Evolutionary conservation across 1,140 invertebrate genomes (phyloP).

Genomic region (Tachypleus tridentatus): DNA sequence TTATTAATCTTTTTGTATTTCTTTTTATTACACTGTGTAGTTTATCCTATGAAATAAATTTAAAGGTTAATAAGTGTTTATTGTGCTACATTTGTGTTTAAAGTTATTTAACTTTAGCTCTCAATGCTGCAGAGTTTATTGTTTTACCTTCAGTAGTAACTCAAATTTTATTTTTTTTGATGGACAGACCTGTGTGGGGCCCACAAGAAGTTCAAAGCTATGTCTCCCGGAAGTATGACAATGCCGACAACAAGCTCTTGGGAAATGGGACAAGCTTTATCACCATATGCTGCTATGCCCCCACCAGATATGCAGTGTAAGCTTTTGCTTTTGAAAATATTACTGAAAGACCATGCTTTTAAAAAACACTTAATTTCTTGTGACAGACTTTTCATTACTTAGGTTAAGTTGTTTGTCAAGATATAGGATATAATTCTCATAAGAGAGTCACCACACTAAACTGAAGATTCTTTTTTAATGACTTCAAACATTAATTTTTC

Average conservation of each 20-base stretch:
- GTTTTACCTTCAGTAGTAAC: not conserved
- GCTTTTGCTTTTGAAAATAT: slow-evolving; percentile 20
- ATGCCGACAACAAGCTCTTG: slow-evolving; percentile 83
- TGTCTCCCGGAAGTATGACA: slow-evolving; percentile 87
- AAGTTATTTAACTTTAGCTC: not conserved
- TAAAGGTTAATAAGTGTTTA: no score
- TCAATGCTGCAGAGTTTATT: not conserved
- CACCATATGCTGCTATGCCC: slow-evolving; percentile 54
- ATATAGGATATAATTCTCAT: no score
- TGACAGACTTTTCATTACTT: not conserved
- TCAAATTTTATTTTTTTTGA: slow-evolving; percentile 1
- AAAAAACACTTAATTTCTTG: not conserved
- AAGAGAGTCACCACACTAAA: no score
- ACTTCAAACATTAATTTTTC: no score
- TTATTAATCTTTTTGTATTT: no score
- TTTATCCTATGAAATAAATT: no score
- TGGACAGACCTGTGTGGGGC: slow-evolving; percentile 17
- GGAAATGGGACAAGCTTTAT: slow-evolving; percentile 78
- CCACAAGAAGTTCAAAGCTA: slow-evolving; percentile 54
- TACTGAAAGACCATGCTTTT: no score
- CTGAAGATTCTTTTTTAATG: no score
- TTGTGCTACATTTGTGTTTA: not conserved
- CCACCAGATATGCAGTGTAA: slow-evolving; percentile 78
- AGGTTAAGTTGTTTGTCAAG: no score
- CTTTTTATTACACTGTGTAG: no score